Evolutionary conservation across 2,797 vertebrate species (phyloP).

Genomic region (Peromyscus aztecus): DNA sequence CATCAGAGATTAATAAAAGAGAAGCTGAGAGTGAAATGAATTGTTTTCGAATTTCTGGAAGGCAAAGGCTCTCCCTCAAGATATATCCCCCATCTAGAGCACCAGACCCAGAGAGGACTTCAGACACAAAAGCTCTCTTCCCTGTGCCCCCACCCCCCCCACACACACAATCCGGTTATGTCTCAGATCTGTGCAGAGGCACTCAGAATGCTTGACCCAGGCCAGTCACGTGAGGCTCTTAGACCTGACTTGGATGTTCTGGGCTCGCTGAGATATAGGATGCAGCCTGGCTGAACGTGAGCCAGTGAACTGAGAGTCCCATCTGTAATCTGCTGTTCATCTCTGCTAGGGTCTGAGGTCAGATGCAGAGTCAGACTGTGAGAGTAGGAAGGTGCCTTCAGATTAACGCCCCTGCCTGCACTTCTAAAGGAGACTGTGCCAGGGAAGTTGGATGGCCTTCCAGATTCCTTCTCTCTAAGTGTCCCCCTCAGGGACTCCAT

Average conservation of each 20-base stretch:
- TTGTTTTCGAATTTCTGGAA: conserved; percentile 50
- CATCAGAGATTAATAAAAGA: background rate
- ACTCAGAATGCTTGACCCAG: background rate
- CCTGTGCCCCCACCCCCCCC: too few relatives aligned
- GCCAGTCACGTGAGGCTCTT: background rate
- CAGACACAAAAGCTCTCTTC: background rate
- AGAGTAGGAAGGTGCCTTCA: background rate
- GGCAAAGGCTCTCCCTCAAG: conserved; percentile 2
- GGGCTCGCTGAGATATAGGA: background rate
- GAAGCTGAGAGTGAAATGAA: conserved; percentile 12
- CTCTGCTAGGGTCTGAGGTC: background rate
- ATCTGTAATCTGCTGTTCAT: background rate
- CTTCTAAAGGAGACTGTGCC: conserved; percentile 20
- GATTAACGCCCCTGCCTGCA: background rate
- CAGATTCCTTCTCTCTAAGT: background rate
- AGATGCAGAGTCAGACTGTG: background rate
- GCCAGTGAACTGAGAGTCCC: background rate
- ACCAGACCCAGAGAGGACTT: background rate
- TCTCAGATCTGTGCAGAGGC: background rate
- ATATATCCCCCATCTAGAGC: too few relatives aligned
- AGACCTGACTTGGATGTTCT: background rate
- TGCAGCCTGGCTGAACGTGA: background rate
- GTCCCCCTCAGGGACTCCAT: background rate
- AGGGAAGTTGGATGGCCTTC: background rate
- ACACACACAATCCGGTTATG: too few relatives aligned